phyloP scores from a whole-genome alignment of 2,113 vertebrate genomes.

The Catharus bicknelli region DNA sequence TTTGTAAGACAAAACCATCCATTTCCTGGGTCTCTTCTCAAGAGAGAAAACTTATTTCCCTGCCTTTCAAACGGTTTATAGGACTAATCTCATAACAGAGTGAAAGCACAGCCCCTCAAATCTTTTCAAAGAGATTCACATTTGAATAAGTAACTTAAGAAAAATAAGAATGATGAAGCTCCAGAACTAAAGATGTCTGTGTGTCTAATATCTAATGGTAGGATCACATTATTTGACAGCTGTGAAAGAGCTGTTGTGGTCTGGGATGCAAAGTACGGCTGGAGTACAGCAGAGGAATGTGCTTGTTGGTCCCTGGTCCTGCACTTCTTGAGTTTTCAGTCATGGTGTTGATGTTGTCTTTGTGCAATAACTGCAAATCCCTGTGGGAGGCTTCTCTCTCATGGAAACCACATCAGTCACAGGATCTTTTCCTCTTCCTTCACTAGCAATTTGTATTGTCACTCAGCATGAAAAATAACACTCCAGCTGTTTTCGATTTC shows the following conservation, averaged over 20 bases:
- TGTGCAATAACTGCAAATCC: not conserved
- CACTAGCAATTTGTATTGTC: not conserved
- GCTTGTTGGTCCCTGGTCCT: not conserved
- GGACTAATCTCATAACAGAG: not conserved
- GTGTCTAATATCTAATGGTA: accelerated
- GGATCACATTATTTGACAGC: not conserved
- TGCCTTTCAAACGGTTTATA: not conserved
- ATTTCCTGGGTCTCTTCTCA: not conserved
- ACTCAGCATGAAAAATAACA: not conserved
- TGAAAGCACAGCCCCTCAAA: not conserved
- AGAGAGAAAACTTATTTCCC: not conserved
- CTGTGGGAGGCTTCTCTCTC: not conserved
- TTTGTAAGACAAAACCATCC: not conserved
- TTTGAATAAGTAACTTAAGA: not conserved
- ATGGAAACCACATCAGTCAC: not conserved
- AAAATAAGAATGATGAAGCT: not conserved
- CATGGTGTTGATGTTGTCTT: not conserved
- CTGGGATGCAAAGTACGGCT: not conserved
- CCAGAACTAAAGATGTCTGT: not conserved
- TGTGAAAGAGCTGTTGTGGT: not conserved
- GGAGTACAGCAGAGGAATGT: not conserved
- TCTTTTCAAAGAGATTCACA: not conserved
- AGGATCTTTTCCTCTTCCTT: not conserved
- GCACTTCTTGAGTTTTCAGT: not conserved
- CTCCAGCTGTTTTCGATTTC: not conserved